Evolutionary conservation across 2,113 vertebrate genomes (phyloP).

Genomic region (Grallaria varia): DNA sequence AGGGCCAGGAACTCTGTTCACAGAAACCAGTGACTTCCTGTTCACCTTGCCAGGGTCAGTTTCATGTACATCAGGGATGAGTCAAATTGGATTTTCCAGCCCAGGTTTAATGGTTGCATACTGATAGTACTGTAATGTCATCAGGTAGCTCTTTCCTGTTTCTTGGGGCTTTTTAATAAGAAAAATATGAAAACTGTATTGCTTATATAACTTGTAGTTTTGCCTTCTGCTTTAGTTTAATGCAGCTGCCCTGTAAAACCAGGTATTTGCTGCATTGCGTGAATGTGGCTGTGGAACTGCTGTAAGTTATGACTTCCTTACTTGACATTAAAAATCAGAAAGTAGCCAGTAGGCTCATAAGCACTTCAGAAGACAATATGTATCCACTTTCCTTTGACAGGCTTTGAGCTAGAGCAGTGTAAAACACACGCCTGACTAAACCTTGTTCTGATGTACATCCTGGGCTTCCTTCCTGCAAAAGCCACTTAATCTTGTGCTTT

Average conservation of each 20-base stretch:
- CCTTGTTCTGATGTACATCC: neutral
- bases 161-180: neutral
- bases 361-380: neutral
- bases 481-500: neutral
- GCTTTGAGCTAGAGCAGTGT: neutral
- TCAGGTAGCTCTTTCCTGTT: neutral
- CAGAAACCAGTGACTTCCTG: conserved; percentile 7
- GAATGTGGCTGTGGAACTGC: neutral
- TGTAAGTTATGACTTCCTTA: neutral
- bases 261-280: neutral
- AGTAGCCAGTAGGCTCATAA: neutral
- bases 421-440: neutral
- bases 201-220: neutral
- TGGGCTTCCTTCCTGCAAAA: neutral
- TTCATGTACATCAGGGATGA: neutral
- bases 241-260: neutral
- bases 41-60: neutral
- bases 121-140: neutral
- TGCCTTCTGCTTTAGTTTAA: neutral
- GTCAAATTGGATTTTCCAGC: neutral
- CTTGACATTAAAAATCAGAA: neutral
- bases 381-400: neutral
- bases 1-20: neutral
- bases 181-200: neutral
- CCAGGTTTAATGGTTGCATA: neutral